Conservation (phyloP, 2,888 invertebrate genomes). For the Caenorhabditis drosophilae region DNA sequence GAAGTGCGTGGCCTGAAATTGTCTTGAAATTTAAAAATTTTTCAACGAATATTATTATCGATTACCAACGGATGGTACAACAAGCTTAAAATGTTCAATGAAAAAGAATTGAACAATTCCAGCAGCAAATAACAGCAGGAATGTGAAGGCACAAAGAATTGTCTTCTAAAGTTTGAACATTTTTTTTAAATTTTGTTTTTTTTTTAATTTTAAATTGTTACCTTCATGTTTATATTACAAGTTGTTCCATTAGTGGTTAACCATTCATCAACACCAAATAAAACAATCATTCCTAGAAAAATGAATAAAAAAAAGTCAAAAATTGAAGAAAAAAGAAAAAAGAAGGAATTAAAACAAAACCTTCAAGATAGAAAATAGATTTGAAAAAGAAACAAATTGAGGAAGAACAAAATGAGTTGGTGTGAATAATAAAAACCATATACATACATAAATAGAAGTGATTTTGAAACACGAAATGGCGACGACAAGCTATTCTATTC, state of each 20-base stretch:
- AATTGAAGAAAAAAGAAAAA: background rate
- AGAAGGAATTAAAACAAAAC: background rate
- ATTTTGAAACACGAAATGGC: background rate
- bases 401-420: too few species aligned
- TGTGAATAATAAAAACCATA: too few species aligned
- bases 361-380: background rate
- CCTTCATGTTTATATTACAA: slow-evolving; percentile 40
- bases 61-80: slow-evolving; percentile 37
- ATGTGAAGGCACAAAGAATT: slow-evolving; percentile 24
- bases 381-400: background rate
- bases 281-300: slow-evolving; percentile 17
- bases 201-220: background rate
- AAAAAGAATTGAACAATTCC: slow-evolving; percentile 46
- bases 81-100: slow-evolving; percentile 48
- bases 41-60: background rate
- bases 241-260: slow-evolving; percentile 15
- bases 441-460: background rate
- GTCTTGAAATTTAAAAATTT: too few species aligned
- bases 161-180: slow-evolving; percentile 42
- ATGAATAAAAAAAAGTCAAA: background rate
- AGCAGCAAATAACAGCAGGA: slow-evolving; percentile 36
- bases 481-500: background rate
- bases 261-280: slow-evolving; percentile 35
- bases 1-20: slow-evolving; percentile 45
- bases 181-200: background rate